Evolutionary conservation across 2,888 invertebrate genomes (phyloP), one percentile per base, ranked within the genome.

Genomic region (Colostygia pectinataria): DNA sequence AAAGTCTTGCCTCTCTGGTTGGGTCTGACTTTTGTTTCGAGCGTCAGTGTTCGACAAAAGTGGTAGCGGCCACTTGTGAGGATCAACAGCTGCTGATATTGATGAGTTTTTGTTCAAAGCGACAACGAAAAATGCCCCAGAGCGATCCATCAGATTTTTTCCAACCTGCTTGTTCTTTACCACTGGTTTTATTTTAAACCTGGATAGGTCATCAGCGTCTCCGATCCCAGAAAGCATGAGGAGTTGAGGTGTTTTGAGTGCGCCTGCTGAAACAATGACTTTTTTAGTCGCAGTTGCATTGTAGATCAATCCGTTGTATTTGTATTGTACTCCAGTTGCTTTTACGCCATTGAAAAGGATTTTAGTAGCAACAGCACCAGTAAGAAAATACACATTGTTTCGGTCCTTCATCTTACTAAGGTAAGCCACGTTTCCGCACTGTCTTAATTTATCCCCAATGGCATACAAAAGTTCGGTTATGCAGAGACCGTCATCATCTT

Each of bases 151-250:
- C 0, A 66, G 14, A 15, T 68, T 18, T 2, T 54, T 14, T 2
- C 58, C 58, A 2, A 59, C 58, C 3, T 53, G 41, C 31, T 37
- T 15, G 23, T 46, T 51, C 13, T 46, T 23, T 0, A 65, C 24
- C 0, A 75, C 63, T 0, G 51, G 2, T 15, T 34, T 4, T 1
- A 80, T 75, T 9, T 57, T 59, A 0, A 63, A 27, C 0, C 59
- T 47, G 1, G 58, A 37, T 2, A 80, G 59, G 2, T 67, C 63
- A 6, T 57, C 41, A 4, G 53, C 50, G 2, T 73, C 71, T 2
- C 80, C 80, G 4, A 80, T 59, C 0, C 80, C 80, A 1, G 80
- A 77, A 1, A 70, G 48, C 74, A 73, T 69, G 2, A 80, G 53
- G 0, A 80, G 27, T 34, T 73, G 61, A 0, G 80, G 70, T 4